Conservation (phyloP, 2,888 invertebrate genomes). For the Caenorhabditis auriculariae region DNA sequence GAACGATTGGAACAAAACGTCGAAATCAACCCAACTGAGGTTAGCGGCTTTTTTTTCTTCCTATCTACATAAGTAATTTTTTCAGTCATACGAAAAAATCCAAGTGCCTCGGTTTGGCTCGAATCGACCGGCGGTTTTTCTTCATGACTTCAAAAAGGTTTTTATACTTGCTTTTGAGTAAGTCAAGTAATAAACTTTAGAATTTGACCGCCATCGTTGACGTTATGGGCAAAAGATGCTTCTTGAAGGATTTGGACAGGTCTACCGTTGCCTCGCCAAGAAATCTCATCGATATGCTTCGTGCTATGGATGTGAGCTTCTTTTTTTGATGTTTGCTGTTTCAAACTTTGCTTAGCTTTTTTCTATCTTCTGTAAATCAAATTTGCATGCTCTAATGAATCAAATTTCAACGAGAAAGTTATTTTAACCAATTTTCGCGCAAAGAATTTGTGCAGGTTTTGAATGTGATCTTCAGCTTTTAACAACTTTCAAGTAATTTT, state of each 20-base stretch:
- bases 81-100: conserved; percentile 76
- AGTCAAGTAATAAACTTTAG: conserved; percentile 63
- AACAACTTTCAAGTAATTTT: background rate
- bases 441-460: no score
- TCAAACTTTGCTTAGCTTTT: background rate
- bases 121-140: conserved; percentile 80
- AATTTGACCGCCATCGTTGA: conserved; percentile 80
- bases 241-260: conserved; percentile 81
- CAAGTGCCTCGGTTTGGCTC: conserved; percentile 82
- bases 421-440: background rate
- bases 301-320: conserved; percentile 74
- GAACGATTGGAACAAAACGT: conserved; percentile 53
- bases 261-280: conserved; percentile 32
- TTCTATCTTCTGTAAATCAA: background rate
- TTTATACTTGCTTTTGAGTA: background rate
- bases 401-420: background rate
- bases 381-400: background rate
- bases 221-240: conserved; percentile 77
- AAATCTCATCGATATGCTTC: conserved; percentile 74
- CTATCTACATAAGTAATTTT: background rate
- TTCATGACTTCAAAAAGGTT: conserved; percentile 85
- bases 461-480: no score
- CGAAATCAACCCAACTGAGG: conserved; percentile 67
- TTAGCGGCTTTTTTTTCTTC: conserved; percentile 2
- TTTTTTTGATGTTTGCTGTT: conserved; percentile 30